phyloP scores from a whole-genome alignment of 2,888 invertebrate species.

The Nephrotoma guestfalica region DNA sequence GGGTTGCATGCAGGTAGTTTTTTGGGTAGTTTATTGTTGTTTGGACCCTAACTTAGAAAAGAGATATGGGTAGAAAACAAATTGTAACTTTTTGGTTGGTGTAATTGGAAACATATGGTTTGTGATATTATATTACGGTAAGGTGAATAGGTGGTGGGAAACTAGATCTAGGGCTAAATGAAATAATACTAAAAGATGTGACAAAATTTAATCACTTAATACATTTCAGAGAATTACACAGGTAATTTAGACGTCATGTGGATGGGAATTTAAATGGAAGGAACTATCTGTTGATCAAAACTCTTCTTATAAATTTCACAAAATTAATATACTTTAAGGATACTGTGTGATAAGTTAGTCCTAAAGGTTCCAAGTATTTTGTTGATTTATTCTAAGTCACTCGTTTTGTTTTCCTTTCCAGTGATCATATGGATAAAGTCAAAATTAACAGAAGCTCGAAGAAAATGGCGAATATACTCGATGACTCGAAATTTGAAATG shows the following conservation, averaged over 20 bases:
- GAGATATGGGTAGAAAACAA: not conserved
- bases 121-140: not conserved
- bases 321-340: no score
- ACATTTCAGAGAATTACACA: not conserved
- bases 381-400: no score
- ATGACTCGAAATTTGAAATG: no score
- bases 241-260: not conserved
- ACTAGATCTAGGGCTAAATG: not conserved
- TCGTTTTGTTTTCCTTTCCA: no score
- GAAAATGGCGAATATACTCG: no score
- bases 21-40: not conserved
- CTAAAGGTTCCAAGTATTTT: no score
- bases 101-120: not conserved
- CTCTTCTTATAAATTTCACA: no score
- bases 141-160: not conserved
- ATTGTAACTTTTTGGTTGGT: not conserved
- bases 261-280: not conserved
- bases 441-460: no score
- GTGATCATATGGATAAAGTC: no score
- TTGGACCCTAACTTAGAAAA: not conserved
- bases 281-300: no score
- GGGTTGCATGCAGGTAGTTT: not conserved
- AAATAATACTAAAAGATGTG: not conserved
- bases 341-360: no score
- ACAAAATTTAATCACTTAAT: not conserved